These are phyloP conservation scores for Nestor notabilis DNA, from an alignment of 2,113 vertebrate genomes.

Conservation along the genomic window DNA sequence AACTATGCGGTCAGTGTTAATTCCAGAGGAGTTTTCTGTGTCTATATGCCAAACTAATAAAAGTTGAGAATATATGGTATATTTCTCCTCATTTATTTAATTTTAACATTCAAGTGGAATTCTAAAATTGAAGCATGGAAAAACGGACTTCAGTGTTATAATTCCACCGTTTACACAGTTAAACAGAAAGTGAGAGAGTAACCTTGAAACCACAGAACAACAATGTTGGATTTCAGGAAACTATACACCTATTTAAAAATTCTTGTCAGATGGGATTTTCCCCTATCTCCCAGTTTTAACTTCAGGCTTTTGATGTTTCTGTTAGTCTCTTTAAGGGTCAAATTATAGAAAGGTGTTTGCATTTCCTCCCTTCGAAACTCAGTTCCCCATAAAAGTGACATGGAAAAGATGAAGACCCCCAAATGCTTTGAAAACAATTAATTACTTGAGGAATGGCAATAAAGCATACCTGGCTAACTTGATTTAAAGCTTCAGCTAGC, in stretches of 20 bases:
- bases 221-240: background rate
- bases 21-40: background rate
- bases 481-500: constrained; percentile 92
- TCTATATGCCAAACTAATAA: background rate
- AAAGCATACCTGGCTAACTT: constrained; percentile 89
- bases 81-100: background rate
- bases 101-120: background rate
- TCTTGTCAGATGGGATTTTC: background rate
- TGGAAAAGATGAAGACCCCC: background rate
- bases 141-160: background rate
- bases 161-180: background rate
- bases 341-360: background rate
- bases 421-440: background rate
- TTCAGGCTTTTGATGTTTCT: background rate
- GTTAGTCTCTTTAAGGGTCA: background rate
- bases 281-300: background rate
- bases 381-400: background rate
- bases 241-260: background rate
- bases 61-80: background rate
- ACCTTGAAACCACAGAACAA: background rate
- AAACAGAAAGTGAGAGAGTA: background rate
- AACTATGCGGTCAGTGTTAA: background rate
- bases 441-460: background rate
- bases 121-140: background rate
- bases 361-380: background rate